Conservation (phyloP, 2,888 invertebrate species). For the Xanthorhoe designata region DNA sequence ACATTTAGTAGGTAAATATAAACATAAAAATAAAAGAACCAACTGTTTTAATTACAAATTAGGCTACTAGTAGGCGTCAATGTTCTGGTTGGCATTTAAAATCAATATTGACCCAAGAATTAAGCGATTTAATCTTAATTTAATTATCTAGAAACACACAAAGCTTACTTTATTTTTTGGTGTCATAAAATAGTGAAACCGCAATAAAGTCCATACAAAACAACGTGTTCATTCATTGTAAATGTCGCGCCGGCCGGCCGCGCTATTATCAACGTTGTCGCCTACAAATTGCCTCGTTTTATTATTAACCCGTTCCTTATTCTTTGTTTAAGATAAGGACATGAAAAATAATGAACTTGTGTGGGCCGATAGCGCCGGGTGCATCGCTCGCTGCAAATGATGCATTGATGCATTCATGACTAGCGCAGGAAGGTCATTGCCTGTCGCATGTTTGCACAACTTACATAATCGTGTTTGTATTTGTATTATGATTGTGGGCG, state of each 20-base stretch:
- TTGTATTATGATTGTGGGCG: slow-evolving; percentile 65
- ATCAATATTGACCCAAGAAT: slow-evolving; percentile 6
- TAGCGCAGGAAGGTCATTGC: slow-evolving; percentile 73
- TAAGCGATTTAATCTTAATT: not conserved
- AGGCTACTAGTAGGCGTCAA: not conserved
- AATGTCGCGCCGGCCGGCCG: slow-evolving; percentile 43
- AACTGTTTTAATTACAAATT: not conserved
- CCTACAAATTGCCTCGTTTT: slow-evolving; percentile 47
- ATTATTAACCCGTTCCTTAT: slow-evolving; percentile 55
- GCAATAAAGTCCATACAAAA: slow-evolving; percentile 43
- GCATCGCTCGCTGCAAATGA: slow-evolving; percentile 75
- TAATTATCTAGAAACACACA: not conserved
- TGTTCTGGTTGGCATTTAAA: slow-evolving; percentile 9
- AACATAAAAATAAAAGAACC: not conserved
- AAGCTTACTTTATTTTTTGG: slow-evolving; percentile 1
- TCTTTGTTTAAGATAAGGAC: slow-evolving; percentile 64
- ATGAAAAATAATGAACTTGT: slow-evolving; percentile 71
- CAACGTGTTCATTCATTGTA: slow-evolving; percentile 36
- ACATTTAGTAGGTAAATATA: not conserved
- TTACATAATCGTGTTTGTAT: slow-evolving; percentile 76
- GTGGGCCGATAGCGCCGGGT: slow-evolving; percentile 75
- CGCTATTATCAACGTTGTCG: slow-evolving; percentile 38
- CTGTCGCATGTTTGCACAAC: slow-evolving; percentile 67
- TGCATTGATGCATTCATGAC: slow-evolving; percentile 75
- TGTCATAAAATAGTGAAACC: slow-evolving; percentile 19